phyloP scores from a whole-genome alignment of 2,888 invertebrate genomes.

The Melanophora roralis region DNA sequence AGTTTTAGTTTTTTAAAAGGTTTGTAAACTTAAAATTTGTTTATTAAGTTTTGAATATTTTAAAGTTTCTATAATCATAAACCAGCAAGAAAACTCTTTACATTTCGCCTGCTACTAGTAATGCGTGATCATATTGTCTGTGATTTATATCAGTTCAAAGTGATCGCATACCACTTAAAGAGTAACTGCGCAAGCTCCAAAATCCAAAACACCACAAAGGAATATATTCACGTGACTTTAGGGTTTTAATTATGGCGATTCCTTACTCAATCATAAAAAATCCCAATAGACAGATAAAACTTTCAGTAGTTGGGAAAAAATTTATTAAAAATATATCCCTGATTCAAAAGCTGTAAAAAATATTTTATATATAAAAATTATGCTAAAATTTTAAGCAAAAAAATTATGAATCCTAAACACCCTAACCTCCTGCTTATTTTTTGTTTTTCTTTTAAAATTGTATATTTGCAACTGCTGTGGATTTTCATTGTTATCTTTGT shows the following conservation, averaged over 20 bases:
- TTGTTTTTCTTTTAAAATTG: conserved; percentile 4
- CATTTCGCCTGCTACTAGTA: conserved; percentile 49
- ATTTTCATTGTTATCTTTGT: conserved; percentile 38
- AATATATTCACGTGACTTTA: not conserved
- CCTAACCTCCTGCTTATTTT: conserved; percentile 15
- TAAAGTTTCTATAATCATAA: conserved; percentile 21
- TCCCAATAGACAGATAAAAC: no score
- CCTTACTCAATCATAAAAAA: no score
- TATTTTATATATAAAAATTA: no score
- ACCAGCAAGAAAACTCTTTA: not conserved
- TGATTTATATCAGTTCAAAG: conserved; percentile 45
- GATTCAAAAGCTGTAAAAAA: no score
- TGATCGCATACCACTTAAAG: conserved; percentile 59
- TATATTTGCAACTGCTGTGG: conserved; percentile 7
- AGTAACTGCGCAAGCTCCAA: conserved; percentile 65
- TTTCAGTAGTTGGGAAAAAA: no score
- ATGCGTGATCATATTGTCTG: conserved; percentile 59
- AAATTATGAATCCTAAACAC: not conserved
- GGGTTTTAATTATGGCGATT: no score
- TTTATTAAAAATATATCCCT: no score
- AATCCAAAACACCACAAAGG: conserved; percentile 22
- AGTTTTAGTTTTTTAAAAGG: no score
- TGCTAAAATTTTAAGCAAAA: no score
- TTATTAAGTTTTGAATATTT: conserved; percentile 10
- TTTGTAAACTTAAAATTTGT: no score